A percentile compares a stretch with the other conserved stretches of the same genome.
Evolutionary conservation across 2,888 invertebrate species (phyloP).

Genomic region (Dermolepida albohirtum): DNA sequence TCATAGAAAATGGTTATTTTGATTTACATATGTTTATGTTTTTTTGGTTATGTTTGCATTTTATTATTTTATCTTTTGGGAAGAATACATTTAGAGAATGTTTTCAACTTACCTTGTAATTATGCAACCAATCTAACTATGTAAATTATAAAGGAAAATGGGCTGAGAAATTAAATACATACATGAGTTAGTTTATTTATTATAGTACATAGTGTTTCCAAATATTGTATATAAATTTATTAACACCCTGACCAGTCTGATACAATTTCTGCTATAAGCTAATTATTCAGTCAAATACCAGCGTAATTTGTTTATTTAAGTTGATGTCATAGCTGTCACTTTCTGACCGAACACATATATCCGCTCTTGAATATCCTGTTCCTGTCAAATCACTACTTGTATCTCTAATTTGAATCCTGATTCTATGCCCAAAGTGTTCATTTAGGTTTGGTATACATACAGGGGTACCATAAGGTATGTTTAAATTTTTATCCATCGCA

Average conservation of each 20-base stretch:
- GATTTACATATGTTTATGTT: no score
- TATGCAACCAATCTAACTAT: not conserved
- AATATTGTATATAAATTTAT: no score
- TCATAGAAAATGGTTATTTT: no score
- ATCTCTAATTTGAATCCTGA: conserved; percentile 66
- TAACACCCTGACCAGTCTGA: no score
- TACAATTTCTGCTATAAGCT: no score
- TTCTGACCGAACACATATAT: conserved; percentile 68
- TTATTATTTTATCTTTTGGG: no score
- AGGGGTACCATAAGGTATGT: conserved; percentile 64
- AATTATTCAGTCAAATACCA: conserved; percentile 55
- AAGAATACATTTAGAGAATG: no score
- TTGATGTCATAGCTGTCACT: conserved; percentile 67
- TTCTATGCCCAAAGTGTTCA: conserved; percentile 64
- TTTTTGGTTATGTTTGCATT: no score
- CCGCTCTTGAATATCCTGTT: conserved; percentile 63
- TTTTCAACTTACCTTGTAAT: not conserved
- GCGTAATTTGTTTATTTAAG: conserved; percentile 66
- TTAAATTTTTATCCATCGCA: conserved; percentile 65
- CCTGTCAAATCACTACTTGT: conserved; percentile 61
- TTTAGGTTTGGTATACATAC: conserved; percentile 68
- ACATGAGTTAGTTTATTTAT: no score
- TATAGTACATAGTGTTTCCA: no score
- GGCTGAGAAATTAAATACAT: no score
- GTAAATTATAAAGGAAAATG: no score